Percentiles rank a stretch among this genome's conserved stretches.
Evolutionary conservation across 1,140 invertebrate species (phyloP).

Genomic region (Eueides isabella): DNA sequence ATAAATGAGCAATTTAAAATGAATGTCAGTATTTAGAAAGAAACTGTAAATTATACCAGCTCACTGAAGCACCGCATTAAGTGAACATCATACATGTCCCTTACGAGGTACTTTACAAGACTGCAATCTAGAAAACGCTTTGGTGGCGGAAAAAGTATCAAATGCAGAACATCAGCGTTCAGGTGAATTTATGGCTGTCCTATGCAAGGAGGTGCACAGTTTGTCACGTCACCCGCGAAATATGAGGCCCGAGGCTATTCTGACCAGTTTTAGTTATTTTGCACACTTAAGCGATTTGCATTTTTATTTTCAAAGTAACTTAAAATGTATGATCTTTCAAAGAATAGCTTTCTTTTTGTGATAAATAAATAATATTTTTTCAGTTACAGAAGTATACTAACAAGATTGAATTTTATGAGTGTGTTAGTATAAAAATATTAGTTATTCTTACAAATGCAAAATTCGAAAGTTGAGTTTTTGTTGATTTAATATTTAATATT

Average conservation of each 20-base stretch:
- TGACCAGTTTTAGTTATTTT: conserved; percentile 23
- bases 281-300: background rate
- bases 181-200: conserved; percentile 50
- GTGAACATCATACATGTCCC: conserved; percentile 24
- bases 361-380: too few relatives aligned
- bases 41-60: too few relatives aligned
- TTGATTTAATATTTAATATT: background rate
- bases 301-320: background rate
- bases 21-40: too few relatives aligned
- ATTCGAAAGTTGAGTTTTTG: background rate
- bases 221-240: conserved; percentile 53
- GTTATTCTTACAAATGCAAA: too few relatives aligned
- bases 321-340: too few relatives aligned
- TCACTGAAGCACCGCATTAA: conserved; percentile 17
- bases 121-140: conserved; percentile 45
- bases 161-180: conserved; percentile 49
- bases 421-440: too few relatives aligned
- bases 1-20: too few relatives aligned
- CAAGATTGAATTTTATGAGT: too few relatives aligned
- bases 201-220: conserved; percentile 45
- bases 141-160: conserved; percentile 45
- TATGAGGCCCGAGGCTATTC: conserved; percentile 45
- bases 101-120: conserved; percentile 36
- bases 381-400: too few relatives aligned
- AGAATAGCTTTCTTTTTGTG: too few relatives aligned